phyloP scores from a whole-genome alignment of 2,113 vertebrate species.

The Xenus cinereus region DNA sequence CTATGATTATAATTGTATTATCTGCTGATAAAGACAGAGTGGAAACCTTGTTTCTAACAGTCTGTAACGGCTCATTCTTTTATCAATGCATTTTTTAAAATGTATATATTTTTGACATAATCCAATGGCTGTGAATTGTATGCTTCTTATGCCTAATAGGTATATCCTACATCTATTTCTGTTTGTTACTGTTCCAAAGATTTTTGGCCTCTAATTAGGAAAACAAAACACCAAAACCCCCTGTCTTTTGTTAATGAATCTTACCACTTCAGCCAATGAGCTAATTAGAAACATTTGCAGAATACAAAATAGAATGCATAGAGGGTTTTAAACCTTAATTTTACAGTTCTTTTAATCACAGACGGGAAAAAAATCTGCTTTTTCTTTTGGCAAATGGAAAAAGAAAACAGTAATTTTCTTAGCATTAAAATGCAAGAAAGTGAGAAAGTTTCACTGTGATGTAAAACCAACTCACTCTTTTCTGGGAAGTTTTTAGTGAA shows the following conservation, averaged over 20 bases:
- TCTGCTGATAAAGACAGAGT: neutral
- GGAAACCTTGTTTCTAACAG: neutral
- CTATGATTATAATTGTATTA: neutral
- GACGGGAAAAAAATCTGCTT: neutral
- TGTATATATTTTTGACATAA: neutral
- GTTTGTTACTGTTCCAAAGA: neutral
- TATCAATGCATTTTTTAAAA: neutral
- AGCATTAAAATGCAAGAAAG: neutral
- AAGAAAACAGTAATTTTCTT: neutral
- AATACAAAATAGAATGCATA: neutral
- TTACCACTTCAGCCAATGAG: neutral
- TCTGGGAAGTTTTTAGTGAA: neutral
- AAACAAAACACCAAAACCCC: neutral
- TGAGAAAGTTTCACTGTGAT: neutral
- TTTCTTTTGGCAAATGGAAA: neutral
- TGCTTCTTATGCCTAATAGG: neutral
- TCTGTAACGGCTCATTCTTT: neutral
- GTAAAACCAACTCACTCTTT: neutral
- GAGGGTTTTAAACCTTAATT: neutral
- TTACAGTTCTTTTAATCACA: neutral
- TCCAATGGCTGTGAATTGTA: neutral
- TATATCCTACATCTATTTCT: neutral
- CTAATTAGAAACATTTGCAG: neutral
- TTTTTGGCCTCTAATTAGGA: neutral
- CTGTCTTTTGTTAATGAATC: neutral